Base-by-base conservation (phyloP, 2,113 vertebrate genomes). In the Prunella himalayana region DNA sequence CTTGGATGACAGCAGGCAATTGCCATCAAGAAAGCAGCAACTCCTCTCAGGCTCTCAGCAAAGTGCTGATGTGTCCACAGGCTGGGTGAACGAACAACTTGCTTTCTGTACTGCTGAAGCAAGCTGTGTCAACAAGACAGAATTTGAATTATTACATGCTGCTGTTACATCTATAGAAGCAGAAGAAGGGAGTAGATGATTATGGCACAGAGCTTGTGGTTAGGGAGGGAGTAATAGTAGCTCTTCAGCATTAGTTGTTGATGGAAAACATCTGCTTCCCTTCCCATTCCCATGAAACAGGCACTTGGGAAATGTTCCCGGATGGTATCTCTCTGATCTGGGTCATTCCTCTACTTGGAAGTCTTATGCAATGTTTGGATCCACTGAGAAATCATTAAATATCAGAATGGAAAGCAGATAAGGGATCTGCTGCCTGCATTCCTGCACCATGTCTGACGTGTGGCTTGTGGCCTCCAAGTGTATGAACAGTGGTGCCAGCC, bases 251-350 rank as follows among this genome's bases (percentile, higher is more conserved):
- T 86, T 92, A 76, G 88, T 27, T 91, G 89, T 31, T 97, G 97
- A 98, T 96, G 56, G 95, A 96, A 98, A 98, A 98, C 98, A 98
- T 97, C 98, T 98, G 98, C 90, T 97, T 97, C 68, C 71, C 95
- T 96, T 95, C 88, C 70, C 47, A 83, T 92, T 80, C 63, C 64
- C 72, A 90, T 23, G 83, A 94, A 97, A 92, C 28, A 84, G 30
- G 84, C 90, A 91, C 92, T 94, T 96, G 94, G 92, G 95, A 97
- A 97, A 96, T 24, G 78, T 88, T 35, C 78, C 41, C 10, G 17
- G 76, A 91, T 94, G 82, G 47, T 92, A 75, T 96, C 88, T 61
- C 66, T 86, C 68, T 83, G 54, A 94, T 94, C 60, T 83, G 94
- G 96, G 91, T 94, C 95, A 77, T 88, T 90, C 90, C 44, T 57